Conservation (phyloP, 2,888 invertebrate genomes). For the Drosophila anceps region DNA sequence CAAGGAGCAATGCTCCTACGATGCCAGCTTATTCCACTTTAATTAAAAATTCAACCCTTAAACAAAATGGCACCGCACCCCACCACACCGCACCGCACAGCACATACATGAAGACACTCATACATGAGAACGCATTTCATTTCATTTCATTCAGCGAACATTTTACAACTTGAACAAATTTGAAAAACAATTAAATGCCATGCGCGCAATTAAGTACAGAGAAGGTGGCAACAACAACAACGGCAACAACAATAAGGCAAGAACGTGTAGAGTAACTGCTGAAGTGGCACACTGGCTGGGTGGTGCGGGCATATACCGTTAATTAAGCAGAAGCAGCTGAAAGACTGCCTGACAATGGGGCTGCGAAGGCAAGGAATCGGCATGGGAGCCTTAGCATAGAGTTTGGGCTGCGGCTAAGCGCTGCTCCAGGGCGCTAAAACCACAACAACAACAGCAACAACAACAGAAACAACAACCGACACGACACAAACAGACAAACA, state of each 20-base stretch:
- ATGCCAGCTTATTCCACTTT: constrained; percentile 55
- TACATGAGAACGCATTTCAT: constrained; percentile 47
- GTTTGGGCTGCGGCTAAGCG: constrained; percentile 31
- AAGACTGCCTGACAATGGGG: constrained; percentile 35
- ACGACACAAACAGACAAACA: constrained; percentile 80
- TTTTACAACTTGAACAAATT: constrained; percentile 81
- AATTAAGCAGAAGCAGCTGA: constrained; percentile 78
- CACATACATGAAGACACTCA: constrained; percentile 27
- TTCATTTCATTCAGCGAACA: constrained; percentile 67
- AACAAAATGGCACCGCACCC: constrained; percentile 61
- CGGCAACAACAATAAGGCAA: constrained; percentile 45
- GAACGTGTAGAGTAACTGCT: constrained; percentile 39
- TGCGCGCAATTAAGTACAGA: constrained; percentile 84
- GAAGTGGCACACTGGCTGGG: constrained; percentile 61
- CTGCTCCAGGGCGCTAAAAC: constrained; percentile 54
- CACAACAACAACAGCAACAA: constrained; percentile 52
- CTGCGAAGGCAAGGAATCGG: constrained; percentile 3
- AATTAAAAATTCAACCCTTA: constrained; percentile 78
- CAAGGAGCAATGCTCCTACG: constrained; percentile 73
- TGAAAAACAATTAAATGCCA: constrained; percentile 85
- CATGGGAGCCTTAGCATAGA: constrained; percentile 8
- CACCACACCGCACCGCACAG: constrained; percentile 35
- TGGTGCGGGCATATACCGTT: constrained; percentile 70
- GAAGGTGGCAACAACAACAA: constrained; percentile 79
- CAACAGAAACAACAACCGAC: constrained; percentile 55